These are phyloP conservation scores for Eulemur mongoz DNA, from an alignment of 2,797 vertebrate genomes.

Conservation along the genomic window DNA sequence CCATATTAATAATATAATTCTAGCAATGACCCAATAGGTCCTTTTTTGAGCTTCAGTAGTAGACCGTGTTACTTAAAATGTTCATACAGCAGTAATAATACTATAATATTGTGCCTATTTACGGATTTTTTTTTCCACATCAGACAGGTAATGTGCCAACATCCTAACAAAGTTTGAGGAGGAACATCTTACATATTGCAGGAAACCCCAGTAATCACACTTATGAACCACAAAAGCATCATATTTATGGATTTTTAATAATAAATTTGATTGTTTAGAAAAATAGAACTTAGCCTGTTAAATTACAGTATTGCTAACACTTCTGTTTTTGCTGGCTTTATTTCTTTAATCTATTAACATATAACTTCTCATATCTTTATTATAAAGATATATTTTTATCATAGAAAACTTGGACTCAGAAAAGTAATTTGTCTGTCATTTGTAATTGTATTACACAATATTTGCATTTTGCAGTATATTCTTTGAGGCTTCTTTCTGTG, in stretches of 20 bases:
- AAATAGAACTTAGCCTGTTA: neutral
- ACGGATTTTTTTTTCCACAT: neutral
- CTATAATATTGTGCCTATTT: neutral
- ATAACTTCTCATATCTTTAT: neutral
- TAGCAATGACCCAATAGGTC: neutral
- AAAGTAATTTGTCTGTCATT: neutral
- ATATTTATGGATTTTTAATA: neutral
- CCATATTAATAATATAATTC: neutral
- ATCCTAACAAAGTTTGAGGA: neutral
- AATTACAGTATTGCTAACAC: neutral
- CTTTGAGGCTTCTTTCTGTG: neutral
- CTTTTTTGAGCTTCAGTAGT: neutral
- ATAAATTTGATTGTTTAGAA: neutral
- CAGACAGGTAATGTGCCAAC: neutral
- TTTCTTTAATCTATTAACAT: conserved; percentile 1
- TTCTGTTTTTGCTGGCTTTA: neutral
- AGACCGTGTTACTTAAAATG: neutral
- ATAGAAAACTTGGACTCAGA: neutral
- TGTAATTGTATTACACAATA: neutral
- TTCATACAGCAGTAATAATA: neutral
- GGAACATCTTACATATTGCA: neutral
- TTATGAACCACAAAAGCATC: neutral
- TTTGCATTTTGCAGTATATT: neutral
- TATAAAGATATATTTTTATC: neutral
- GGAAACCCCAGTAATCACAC: neutral